These are phyloP conservation scores for Geotrupes spiniger DNA, from an alignment of 2,888 invertebrate genomes.

Conservation along the genomic window DNA sequence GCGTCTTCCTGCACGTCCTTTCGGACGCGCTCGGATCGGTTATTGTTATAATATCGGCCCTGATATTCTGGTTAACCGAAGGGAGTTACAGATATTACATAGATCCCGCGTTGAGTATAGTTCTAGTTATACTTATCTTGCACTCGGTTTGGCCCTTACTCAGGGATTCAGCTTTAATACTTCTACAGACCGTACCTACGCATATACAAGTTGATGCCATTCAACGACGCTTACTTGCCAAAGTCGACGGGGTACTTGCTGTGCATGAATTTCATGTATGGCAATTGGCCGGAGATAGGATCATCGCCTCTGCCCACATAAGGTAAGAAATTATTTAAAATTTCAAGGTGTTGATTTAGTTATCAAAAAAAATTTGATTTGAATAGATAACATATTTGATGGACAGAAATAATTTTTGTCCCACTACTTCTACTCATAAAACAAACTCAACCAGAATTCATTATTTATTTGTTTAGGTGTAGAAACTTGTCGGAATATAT, in stretches of 20 bases:
- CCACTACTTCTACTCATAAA: no score
- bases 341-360: no score
- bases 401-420: no score
- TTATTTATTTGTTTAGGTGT: conserved; percentile 61
- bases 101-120: conserved; percentile 90
- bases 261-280: conserved; percentile 99
- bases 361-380: no score
- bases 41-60: conserved; percentile 84
- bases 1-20: conserved; percentile 97
- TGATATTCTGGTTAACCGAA: conserved; percentile 69
- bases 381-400: no score
- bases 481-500: conserved; percentile 94
- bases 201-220: conserved; percentile 95
- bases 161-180: conserved; percentile 89
- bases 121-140: conserved; percentile 82
- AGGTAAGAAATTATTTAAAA: no score
- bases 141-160: conserved; percentile 90
- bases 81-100: conserved; percentile 84
- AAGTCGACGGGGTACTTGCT: conserved; percentile 91
- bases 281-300: conserved; percentile 95
- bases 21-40: conserved; percentile 96
- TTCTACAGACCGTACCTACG: conserved; percentile 97
- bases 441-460: no score
- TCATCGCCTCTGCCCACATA: conserved; percentile 96
- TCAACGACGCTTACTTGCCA: conserved; percentile 79